Evolutionary conservation across 2,888 invertebrate genomes (phyloP).

Genomic region (Apotomis betuletana): DNA sequence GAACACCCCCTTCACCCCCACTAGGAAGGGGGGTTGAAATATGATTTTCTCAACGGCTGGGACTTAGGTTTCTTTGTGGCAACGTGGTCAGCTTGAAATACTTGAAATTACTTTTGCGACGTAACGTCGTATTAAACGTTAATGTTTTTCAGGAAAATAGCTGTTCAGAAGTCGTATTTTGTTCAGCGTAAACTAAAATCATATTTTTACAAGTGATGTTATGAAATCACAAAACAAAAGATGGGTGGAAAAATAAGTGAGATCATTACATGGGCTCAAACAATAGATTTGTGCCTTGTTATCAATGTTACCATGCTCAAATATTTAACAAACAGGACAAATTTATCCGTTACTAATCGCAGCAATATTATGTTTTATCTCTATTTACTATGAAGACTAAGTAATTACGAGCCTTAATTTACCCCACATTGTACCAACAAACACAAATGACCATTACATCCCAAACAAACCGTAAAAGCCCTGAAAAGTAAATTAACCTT

Average conservation of each 20-base stretch:
- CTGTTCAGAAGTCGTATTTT: neutral
- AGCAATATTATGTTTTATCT: neutral
- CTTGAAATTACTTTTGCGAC: slow-evolving; percentile 33
- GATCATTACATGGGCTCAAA: too few species aligned
- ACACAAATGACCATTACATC: slow-evolving; percentile 5
- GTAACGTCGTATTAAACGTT: slow-evolving; percentile 14
- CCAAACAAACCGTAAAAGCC: slow-evolving; percentile 55
- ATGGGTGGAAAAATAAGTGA: too few species aligned
- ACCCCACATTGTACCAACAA: neutral
- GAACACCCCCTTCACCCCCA: slow-evolving; percentile 51
- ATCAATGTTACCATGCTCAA: too few species aligned
- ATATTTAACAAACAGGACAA: too few species aligned
- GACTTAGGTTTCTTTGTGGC: slow-evolving; percentile 42
- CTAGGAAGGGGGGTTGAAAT: slow-evolving; percentile 46
- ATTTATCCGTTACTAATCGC: too few species aligned
- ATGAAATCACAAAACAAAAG: too few species aligned
- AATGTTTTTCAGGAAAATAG: slow-evolving; percentile 12
- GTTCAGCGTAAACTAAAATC: neutral
- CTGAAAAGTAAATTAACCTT: slow-evolving; percentile 77
- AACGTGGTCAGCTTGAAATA: slow-evolving; percentile 42
- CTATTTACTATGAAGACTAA: neutral
- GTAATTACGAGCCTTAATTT: slow-evolving; percentile 9
- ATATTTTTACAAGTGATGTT: too few species aligned
- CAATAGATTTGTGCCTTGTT: too few species aligned
- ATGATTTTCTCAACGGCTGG: slow-evolving; percentile 57